A percentile compares a stretch with the other conserved stretches of the same genome.
Evolutionary conservation across 2,888 invertebrate genomes (phyloP).

Genomic region (Allygus modestus): DNA sequence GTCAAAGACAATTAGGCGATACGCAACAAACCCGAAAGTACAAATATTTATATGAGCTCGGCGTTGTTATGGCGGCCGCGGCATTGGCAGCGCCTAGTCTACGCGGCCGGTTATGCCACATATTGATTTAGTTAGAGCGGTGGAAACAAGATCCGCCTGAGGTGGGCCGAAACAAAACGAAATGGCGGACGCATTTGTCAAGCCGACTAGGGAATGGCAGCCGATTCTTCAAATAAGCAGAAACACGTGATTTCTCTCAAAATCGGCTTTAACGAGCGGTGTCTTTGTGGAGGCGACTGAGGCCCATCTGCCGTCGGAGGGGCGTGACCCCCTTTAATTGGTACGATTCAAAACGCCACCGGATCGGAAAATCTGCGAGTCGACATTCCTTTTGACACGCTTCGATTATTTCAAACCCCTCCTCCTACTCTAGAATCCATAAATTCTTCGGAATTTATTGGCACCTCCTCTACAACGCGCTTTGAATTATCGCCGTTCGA

Average conservation of each 20-base stretch:
- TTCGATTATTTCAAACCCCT: conserved; percentile 29
- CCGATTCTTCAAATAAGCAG: conserved; percentile 17
- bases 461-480: conserved; percentile 13
- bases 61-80: neutral
- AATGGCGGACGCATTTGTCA: conserved; percentile 54
- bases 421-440: conserved; percentile 36
- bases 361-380: conserved; percentile 53
- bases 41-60: too few species aligned
- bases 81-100: neutral
- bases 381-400: conserved; percentile 53
- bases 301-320: conserved; percentile 33
- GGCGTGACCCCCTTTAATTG: conserved; percentile 46
- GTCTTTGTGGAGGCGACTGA: neutral
- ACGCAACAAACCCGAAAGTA: too few species aligned
- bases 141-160: conserved; percentile 34
- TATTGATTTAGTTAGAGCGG: conserved; percentile 33
- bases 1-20: too few species aligned
- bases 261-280: conserved; percentile 41
- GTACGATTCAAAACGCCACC: conserved; percentile 48
- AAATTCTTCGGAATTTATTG: conserved; percentile 16
- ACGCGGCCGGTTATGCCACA: conserved; percentile 13
- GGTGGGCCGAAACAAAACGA: conserved; percentile 41
- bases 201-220: neutral
- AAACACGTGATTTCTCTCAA: conserved; percentile 44
- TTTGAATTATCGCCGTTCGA: conserved; percentile 26